phyloP scores from a whole-genome alignment of 2,113 vertebrate species.

The Tricholaema leucomelas region DNA sequence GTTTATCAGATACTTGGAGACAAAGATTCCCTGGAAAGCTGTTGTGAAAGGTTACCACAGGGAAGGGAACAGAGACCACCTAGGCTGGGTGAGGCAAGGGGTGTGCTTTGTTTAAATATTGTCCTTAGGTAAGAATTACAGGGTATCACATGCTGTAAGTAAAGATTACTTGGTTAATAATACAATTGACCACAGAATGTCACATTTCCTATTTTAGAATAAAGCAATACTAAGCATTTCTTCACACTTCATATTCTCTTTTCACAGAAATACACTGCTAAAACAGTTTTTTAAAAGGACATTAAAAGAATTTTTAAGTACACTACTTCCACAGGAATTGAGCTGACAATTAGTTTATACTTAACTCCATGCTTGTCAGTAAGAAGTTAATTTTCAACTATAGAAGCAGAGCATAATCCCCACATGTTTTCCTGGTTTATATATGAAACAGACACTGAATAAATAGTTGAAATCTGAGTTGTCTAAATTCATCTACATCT shows the following conservation, averaged over 20 bases:
- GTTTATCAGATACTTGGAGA: neutral
- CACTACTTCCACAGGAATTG: conserved; percentile 27
- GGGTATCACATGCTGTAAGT: conserved; percentile 12
- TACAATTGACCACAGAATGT: neutral
- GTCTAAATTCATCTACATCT: neutral
- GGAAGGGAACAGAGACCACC: neutral
- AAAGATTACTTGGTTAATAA: conserved; percentile 21
- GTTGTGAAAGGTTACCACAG: neutral
- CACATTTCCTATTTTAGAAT: neutral
- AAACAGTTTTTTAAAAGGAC: neutral
- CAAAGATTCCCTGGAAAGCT: neutral
- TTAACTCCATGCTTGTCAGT: conserved; percentile 78
- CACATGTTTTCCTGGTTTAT: neutral
- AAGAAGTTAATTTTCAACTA: conserved; percentile 68
- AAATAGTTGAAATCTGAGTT: neutral
- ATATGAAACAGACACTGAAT: neutral
- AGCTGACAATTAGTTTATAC: conserved; percentile 50
- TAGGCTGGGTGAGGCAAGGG: neutral
- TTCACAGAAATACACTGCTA: neutral
- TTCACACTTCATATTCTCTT: neutral
- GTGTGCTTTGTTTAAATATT: neutral
- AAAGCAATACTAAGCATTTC: neutral
- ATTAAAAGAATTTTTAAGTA: neutral
- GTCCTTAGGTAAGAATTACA: neutral
- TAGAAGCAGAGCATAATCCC: conserved; percentile 37